Percentiles rank a stretch among this genome's conserved stretches.
Evolutionary conservation across 2,888 invertebrate genomes (phyloP).

Genomic region (Trichogramma dendrolimi): DNA sequence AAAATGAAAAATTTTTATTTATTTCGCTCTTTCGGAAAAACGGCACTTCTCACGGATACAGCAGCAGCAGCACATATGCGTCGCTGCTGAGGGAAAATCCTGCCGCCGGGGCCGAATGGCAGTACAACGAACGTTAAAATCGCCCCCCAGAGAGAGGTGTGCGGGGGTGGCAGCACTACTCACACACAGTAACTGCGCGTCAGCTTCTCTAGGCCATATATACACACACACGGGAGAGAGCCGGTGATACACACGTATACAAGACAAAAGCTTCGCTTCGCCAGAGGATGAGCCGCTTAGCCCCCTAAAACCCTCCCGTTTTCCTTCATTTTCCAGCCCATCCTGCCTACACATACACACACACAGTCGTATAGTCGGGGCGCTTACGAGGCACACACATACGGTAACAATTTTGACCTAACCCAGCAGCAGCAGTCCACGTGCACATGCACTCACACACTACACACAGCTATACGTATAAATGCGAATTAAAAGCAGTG

Average conservation of each 20-base stretch:
- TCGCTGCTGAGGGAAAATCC: no score
- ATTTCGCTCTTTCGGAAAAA: no score
- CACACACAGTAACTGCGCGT: no score
- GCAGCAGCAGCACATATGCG: no score
- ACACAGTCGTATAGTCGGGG: neutral
- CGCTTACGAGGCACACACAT: neutral
- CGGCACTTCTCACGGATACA: no score
- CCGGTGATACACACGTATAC: no score
- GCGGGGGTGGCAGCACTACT: no score
- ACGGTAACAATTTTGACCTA: slow-evolving; percentile 9
- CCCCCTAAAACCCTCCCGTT: slow-evolving; percentile 44
- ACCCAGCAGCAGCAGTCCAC: slow-evolving; percentile 20
- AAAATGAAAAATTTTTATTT: no score
- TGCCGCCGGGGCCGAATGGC: neutral
- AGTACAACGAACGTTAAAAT: neutral
- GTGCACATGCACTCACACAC: slow-evolving; percentile 11
- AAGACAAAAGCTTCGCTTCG: neutral
- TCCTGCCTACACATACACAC: slow-evolving; percentile 1
- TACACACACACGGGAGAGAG: no score
- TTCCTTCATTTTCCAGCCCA: slow-evolving; percentile 6
- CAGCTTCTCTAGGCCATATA: no score
- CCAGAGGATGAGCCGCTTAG: slow-evolving; percentile 51
- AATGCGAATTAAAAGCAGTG: slow-evolving; percentile 34
- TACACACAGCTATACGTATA: neutral
- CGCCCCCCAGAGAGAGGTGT: no score